A percentile compares a stretch with the other conserved stretches of the same genome.
These are phyloP conservation scores for Epsilonema sp. DNA, from an alignment of 2,888 invertebrate genomes.

Conservation along the genomic window DNA sequence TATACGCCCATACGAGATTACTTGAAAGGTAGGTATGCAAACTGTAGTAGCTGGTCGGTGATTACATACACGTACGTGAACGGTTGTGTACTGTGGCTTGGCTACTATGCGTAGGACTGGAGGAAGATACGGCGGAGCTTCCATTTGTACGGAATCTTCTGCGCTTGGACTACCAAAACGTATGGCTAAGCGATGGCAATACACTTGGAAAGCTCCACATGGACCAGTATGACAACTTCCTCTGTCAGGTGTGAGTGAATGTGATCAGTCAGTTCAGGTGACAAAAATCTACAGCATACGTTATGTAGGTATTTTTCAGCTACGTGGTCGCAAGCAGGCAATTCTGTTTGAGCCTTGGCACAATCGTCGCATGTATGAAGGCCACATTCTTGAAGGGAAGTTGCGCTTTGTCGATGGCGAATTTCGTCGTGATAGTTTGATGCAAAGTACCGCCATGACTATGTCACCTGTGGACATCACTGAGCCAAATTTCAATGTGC, in stretches of 20 bases:
- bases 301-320: too few species aligned
- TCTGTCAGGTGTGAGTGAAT: conserved; percentile 23
- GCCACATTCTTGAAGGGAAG: conserved; percentile 28
- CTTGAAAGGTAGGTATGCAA: conserved; percentile 10
- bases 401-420: conserved; percentile 14
- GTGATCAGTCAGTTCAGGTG: not conserved
- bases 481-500: conserved; percentile 25
- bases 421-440: conserved; percentile 20
- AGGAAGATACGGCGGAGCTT: conserved; percentile 22
- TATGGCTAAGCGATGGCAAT: conserved; percentile 32
- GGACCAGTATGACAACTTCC: conserved; percentile 30
- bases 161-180: conserved; percentile 19
- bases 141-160: conserved; percentile 15
- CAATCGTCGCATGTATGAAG: conserved; percentile 25
- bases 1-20: conserved; percentile 27
- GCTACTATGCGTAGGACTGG: too few species aligned
- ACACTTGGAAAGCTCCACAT: conserved; percentile 31
- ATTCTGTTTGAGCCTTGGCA: conserved; percentile 27
- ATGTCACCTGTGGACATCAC: conserved; percentile 27
- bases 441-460: conserved; percentile 29
- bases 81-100: too few species aligned
- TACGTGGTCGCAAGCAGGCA: conserved; percentile 28
- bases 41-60: not conserved
- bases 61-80: too few species aligned
- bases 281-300: too few species aligned